Evolutionary conservation across 2,888 invertebrate genomes (phyloP), one percentile per base, ranked within the genome.

Genomic region (Tolmerus cingulatus): DNA sequence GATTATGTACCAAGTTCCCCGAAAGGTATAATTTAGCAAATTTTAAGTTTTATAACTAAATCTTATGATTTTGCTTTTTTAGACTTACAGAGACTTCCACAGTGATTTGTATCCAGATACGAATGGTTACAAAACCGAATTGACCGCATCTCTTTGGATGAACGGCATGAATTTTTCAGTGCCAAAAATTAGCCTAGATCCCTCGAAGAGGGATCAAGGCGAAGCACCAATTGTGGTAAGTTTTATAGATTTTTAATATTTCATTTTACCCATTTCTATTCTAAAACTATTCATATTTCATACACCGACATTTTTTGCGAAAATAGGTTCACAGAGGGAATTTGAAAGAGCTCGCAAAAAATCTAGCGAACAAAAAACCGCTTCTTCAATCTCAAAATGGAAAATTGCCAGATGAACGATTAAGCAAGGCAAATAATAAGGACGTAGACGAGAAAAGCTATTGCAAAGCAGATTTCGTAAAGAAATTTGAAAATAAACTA

Each of bases 31-130:
- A 55, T n/a, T n/a, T 16, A 46, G 14, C 23, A 2, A 19, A 23
- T 86, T 37, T 88, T 23, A 19, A 27, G 14, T 30, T 55, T 34
- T 86, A 16, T 37, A 74, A n/a, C 14, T 43, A n/a, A 82, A 74
- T 34, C 82, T 9, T 40, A 37, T 66, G 23, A 30, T 19, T 43
- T 57, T 89, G 89, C 82, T 78, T 84, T 92, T 92, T 51, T 91
- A 97, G 97, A 96, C 96, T 78, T 98, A 98, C 93, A 94, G 97
- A 90, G 98, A 99, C 90, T 99, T 98, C 92, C 98, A 99, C 93
- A 96, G 96, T 3, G 99, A 99, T 92, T 93, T 99, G 88, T 99
- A 97, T 93, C 98, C 98, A 0, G 98, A 98, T 87, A 99, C 98
- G 0, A 93, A 95, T 51, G 97, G 97, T 77, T 95, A 94, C 79